Percentiles rank a stretch among this genome's conserved stretches.
These are phyloP conservation scores for Eciton burchellii DNA, from an alignment of 1,140 invertebrate species.

Conservation along the genomic window DNA sequence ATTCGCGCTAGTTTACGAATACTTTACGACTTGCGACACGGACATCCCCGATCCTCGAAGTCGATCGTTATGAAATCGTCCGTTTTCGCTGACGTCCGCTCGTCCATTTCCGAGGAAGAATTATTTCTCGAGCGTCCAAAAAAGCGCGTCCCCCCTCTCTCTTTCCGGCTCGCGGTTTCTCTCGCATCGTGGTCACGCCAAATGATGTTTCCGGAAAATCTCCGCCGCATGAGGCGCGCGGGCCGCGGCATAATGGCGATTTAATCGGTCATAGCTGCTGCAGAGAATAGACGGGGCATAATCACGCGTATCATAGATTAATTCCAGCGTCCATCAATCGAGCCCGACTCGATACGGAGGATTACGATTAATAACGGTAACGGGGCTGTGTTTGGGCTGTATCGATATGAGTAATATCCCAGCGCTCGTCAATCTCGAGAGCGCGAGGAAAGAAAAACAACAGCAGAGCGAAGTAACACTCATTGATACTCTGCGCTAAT, in stretches of 20 bases:
- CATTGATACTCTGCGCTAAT: no score
- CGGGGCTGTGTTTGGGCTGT: slow-evolving; percentile 12
- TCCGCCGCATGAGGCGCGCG: slow-evolving; percentile 23
- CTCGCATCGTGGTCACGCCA: no score
- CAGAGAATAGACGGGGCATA: slow-evolving; percentile 47
- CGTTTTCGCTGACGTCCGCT: neutral
- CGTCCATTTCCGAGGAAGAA: slow-evolving; percentile 5
- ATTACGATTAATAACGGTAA: slow-evolving; percentile 64
- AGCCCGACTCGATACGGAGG: slow-evolving; percentile 20
- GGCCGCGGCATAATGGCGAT: slow-evolving; percentile 45
- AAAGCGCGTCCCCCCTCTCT: neutral
- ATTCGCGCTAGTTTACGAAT: slow-evolving; percentile 41
- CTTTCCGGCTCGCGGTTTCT: neutral
- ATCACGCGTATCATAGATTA: slow-evolving; percentile 52
- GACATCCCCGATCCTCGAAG: neutral
- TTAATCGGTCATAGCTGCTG: slow-evolving; percentile 48
- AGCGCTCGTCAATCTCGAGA: neutral
- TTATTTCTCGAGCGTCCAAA: slow-evolving; percentile 1
- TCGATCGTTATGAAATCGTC: slow-evolving; percentile 29
- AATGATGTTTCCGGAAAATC: slow-evolving; percentile 23
- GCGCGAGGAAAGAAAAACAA: neutral
- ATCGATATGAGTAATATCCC: slow-evolving; percentile 56
- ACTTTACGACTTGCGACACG: slow-evolving; percentile 24
- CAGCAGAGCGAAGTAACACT: neutral
- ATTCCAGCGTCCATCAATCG: slow-evolving; percentile 59